A percentile compares a stretch with the other conserved stretches of the same genome.
Conservation (phyloP, 2,888 invertebrate species). For the Heliconius aoede region DNA sequence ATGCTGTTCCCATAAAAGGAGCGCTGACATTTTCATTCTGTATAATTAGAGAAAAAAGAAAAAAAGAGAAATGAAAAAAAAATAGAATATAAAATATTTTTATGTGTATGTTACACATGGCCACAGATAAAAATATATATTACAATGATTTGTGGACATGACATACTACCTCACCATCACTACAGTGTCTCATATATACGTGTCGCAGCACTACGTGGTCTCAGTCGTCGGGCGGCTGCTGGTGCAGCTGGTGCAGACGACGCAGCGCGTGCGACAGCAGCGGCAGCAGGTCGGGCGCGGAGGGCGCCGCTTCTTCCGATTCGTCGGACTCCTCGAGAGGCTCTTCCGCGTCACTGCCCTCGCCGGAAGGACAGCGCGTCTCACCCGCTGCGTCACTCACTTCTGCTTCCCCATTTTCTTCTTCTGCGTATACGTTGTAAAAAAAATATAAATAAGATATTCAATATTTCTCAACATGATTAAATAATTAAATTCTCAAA, state of each 20-base stretch:
- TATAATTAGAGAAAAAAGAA: neutral
- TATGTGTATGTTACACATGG: neutral
- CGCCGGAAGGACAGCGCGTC: slow-evolving; percentile 59
- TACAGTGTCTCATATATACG: slow-evolving; percentile 8
- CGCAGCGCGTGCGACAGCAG: slow-evolving; percentile 51
- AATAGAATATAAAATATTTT: neutral
- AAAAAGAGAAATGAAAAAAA: neutral
- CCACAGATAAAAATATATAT: neutral
- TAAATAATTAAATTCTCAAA: no score
- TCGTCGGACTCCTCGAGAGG: slow-evolving; percentile 54
- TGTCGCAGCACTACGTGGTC: neutral
- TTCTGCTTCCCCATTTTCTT: slow-evolving; percentile 64
- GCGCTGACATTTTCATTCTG: no score
- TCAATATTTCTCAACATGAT: no score
- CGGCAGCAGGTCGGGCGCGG: slow-evolving; percentile 51
- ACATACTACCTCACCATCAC: neutral
- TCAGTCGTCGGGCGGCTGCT: slow-evolving; percentile 54
- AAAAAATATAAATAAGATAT: no score
- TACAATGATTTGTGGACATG: neutral
- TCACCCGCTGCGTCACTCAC: slow-evolving; percentile 47
- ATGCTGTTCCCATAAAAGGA: no score
- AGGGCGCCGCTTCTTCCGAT: slow-evolving; percentile 54
- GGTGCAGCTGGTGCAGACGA: slow-evolving; percentile 54
- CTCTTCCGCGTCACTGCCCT: slow-evolving; percentile 64
- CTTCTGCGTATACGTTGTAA: slow-evolving; percentile 53